Conservation (phyloP, 2,888 invertebrate species). For the Chydorus sphaericus region DNA sequence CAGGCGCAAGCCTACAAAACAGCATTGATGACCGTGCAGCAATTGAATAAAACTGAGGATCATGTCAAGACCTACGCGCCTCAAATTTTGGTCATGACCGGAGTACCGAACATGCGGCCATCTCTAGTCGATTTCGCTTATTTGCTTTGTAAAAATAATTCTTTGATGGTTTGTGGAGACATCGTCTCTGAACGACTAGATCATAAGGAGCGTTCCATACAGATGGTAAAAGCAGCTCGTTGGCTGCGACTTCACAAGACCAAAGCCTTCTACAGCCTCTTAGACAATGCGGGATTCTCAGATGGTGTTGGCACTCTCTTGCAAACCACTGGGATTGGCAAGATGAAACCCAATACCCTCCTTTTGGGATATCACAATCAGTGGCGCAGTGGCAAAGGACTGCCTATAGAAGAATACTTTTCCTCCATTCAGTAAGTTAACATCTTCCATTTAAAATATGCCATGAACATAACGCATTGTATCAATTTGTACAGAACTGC, state of each 20-base stretch:
- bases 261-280: constrained; percentile 78
- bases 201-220: constrained; percentile 7
- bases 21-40: constrained; percentile 68
- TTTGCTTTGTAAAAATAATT: constrained; percentile 78
- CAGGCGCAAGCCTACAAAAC: constrained; percentile 92
- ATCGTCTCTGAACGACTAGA: constrained; percentile 34
- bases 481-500: constrained; percentile 52
- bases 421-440: constrained; percentile 79
- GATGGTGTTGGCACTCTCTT: constrained; percentile 63
- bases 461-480: neutral
- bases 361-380: constrained; percentile 88
- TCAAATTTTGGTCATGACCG: constrained; percentile 73
- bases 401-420: constrained; percentile 75
- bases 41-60: constrained; percentile 58
- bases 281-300: constrained; percentile 34
- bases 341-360: constrained; percentile 83
- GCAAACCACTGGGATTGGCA: constrained; percentile 84
- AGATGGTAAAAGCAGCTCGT: constrained; percentile 47
- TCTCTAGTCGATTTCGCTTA: constrained; percentile 80
- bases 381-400: constrained; percentile 66
- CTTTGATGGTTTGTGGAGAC: constrained; percentile 79
- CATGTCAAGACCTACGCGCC: constrained; percentile 97
- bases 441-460: neutral
- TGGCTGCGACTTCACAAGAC: constrained; percentile 77
- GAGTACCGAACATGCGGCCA: constrained; percentile 67